A percentile compares a stretch with the other conserved stretches of the same genome.
These are phyloP conservation scores for Oedothorax gibbosus DNA, from an alignment of 1,140 invertebrate genomes.

Conservation along the genomic window DNA sequence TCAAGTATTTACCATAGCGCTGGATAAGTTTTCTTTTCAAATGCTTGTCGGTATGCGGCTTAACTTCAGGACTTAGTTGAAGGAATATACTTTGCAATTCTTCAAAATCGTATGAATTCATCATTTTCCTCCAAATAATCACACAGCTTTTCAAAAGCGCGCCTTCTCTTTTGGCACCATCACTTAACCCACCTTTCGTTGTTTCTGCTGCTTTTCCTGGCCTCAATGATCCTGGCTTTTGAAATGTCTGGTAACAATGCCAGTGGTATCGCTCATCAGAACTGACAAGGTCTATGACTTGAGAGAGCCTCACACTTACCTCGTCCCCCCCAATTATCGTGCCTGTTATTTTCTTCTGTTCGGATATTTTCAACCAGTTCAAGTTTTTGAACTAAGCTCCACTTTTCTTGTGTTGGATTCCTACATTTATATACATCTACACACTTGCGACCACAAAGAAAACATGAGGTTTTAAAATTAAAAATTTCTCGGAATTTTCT, in stretches of 20 bases:
- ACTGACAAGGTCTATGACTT: slow-evolving; percentile 4
- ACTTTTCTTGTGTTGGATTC: no score
- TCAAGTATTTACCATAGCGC: no score
- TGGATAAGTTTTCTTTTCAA: neutral
- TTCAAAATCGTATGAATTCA: slow-evolving; percentile 8
- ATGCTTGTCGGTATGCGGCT: slow-evolving; percentile 2
- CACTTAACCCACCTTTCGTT: neutral
- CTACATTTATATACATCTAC: no score
- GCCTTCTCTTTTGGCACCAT: neutral
- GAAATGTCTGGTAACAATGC: slow-evolving; percentile 10
- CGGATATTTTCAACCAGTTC: neutral
- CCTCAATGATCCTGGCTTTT: neutral
- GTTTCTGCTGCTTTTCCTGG: neutral
- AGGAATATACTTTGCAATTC: neutral
- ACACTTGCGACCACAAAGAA: no score
- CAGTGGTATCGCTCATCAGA: slow-evolving; percentile 1
- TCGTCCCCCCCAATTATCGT: neutral
- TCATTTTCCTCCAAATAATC: slow-evolving; percentile 13
- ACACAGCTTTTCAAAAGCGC: neutral
- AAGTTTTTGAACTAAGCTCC: neutral
- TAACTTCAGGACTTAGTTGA: neutral
- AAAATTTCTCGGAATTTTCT: no score
- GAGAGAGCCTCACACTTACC: neutral
- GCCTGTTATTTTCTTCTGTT: neutral
- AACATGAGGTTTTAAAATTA: no score